These are phyloP conservation scores for Erythrocebus patas DNA, from an alignment of 2,113 vertebrate genomes.

Conservation along the genomic window DNA sequence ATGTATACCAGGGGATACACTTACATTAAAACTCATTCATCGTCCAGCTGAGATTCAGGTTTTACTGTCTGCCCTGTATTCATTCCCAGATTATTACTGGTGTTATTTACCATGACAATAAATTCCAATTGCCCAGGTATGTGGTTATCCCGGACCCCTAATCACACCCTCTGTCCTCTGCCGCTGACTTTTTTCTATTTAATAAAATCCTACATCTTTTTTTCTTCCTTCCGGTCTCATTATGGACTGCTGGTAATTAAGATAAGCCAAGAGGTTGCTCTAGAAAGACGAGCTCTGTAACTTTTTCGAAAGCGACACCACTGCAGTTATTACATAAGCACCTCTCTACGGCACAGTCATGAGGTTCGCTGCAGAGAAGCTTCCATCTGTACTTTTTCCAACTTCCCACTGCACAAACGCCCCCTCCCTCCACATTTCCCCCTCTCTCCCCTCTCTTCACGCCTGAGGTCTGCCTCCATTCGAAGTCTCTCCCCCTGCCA, in stretches of 20 bases:
- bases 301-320: conserved; percentile 48
- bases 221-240: background rate
- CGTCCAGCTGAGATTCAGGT: background rate
- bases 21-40: background rate
- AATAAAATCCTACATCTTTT: background rate
- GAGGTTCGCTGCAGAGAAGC: background rate
- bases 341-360: conserved; percentile 65
- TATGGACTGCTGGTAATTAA: conserved; percentile 59
- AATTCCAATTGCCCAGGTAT: rapidly evolving
- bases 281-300: conserved; percentile 60
- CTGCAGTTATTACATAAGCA: conserved; percentile 79
- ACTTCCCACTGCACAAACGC: background rate
- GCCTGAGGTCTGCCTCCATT: conserved; percentile 50
- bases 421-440: background rate
- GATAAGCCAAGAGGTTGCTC: conserved; percentile 60
- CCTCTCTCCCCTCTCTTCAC: background rate
- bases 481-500: background rate
- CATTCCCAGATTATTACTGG: background rate
- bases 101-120: background rate
- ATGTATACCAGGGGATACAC: background rate
- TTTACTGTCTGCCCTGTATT: background rate
- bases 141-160: background rate
- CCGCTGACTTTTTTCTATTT: background rate
- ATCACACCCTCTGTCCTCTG: background rate
- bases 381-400: conserved; percentile 32